A percentile compares a stretch with the other conserved stretches of the same genome.
These are phyloP conservation scores for Centroberyx gerrardi DNA, from an alignment of 2,797 vertebrate genomes.

Conservation along the genomic window DNA sequence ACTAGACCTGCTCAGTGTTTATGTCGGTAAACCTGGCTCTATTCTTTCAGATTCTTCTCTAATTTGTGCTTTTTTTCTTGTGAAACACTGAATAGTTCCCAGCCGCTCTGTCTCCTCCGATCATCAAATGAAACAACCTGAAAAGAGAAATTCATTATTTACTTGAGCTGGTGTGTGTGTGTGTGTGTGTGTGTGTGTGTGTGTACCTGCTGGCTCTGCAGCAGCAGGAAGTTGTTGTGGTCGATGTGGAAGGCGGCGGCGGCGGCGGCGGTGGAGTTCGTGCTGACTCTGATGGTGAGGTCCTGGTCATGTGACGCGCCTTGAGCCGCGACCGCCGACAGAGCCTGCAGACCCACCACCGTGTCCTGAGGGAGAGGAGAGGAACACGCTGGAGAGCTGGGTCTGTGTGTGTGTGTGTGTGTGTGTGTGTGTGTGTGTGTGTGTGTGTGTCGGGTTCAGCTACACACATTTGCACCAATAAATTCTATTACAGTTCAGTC, in stretches of 20 bases:
- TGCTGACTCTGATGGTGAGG: conserved; percentile 77
- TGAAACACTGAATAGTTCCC: too few relatives aligned
- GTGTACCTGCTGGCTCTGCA: conserved; percentile 87
- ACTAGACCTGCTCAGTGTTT: too few relatives aligned
- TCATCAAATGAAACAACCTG: too few relatives aligned
- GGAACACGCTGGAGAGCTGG: not conserved
- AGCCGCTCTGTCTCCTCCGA: too few relatives aligned
- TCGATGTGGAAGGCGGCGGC: conserved; percentile 82
- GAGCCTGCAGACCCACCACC: conserved; percentile 89
- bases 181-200: too few relatives aligned
- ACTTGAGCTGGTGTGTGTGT: too few relatives aligned
- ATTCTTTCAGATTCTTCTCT: too few relatives aligned
- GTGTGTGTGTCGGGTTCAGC: not conserved
- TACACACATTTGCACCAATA: too few relatives aligned
- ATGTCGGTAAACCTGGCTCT: too few relatives aligned
- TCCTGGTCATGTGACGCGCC: conserved; percentile 56
- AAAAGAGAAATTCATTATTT: too few relatives aligned
- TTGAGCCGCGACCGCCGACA: conserved; percentile 83
- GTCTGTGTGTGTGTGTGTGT: not conserved
- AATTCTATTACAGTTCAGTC: too few relatives aligned
- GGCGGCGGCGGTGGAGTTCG: not conserved
- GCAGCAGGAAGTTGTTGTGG: conserved; percentile 84
- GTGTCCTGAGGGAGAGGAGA: conserved; percentile 86
- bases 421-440: conserved; percentile 20
- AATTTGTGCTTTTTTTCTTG: too few relatives aligned